These are phyloP conservation scores for Leptinotarsa peninsularis DNA, from an alignment of 2,888 invertebrate species.

Conservation along the genomic window DNA sequence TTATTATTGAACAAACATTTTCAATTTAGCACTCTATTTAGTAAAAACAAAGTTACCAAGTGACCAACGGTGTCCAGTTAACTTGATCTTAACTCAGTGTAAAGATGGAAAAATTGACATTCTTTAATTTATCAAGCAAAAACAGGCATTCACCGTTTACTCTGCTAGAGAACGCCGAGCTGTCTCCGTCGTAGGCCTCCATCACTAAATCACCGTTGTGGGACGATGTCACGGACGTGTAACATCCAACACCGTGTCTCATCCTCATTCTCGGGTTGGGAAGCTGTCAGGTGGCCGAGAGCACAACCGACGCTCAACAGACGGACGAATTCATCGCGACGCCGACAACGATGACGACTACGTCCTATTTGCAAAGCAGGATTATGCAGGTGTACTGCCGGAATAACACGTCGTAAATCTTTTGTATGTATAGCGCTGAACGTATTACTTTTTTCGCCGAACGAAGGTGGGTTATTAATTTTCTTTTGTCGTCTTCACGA, in stretches of 20 bases:
- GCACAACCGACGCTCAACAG: constrained; percentile 19
- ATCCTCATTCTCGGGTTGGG: constrained; percentile 13
- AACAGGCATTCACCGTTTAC: neutral
- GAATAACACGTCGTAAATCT: constrained; percentile 33
- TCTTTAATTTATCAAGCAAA: no score
- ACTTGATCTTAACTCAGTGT: no score
- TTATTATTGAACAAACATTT: no score
- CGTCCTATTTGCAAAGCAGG: constrained; percentile 29
- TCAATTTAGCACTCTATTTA: no score
- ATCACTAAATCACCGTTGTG: constrained; percentile 13
- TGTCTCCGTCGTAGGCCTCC: neutral
- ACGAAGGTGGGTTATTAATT: constrained; percentile 26
- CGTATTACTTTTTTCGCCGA: constrained; percentile 18
- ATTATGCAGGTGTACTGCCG: constrained; percentile 32
- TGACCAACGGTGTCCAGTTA: no score
- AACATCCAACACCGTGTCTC: constrained; percentile 14
- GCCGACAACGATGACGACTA: constrained; percentile 15
- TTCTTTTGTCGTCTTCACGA: constrained; percentile 17
- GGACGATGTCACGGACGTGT: constrained; percentile 5
- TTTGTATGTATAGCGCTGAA: constrained; percentile 23
- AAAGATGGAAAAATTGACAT: no score
- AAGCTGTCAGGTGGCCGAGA: constrained; percentile 8
- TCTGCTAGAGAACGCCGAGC: neutral
- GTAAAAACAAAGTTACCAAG: no score
- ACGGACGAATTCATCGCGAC: constrained; percentile 13